Percentiles rank a stretch among this genome's conserved stretches.
phyloP scores from a whole-genome alignment of 2,113 vertebrate genomes.

The Lepus timidus region DNA sequence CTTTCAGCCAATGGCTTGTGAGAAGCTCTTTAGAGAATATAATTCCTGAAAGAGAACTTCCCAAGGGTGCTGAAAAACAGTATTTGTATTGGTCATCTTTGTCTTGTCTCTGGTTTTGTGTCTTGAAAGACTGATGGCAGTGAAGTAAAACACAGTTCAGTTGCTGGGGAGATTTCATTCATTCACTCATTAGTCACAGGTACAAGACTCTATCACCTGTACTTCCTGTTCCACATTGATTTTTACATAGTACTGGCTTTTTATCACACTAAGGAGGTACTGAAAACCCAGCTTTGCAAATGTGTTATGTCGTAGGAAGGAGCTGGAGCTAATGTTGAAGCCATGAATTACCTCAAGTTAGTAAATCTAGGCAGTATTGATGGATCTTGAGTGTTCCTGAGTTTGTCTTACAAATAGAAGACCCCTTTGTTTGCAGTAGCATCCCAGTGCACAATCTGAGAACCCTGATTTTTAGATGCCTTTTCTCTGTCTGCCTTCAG shows the following conservation, averaged over 20 bases:
- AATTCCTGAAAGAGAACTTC: background rate
- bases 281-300: background rate
- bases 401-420: background rate
- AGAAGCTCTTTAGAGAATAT: background rate
- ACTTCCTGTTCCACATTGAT: background rate
- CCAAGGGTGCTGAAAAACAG: background rate
- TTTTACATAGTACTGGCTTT: conserved; percentile 12
- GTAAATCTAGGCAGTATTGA: background rate
- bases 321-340: background rate
- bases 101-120: background rate
- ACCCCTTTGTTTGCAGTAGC: background rate
- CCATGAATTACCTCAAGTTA: background rate
- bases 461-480: background rate
- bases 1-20: background rate
- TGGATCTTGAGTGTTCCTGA: background rate
- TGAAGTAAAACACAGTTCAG: background rate
- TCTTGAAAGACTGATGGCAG: background rate
- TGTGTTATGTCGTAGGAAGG: background rate
- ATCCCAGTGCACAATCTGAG: background rate
- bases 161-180: background rate
- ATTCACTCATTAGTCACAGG: background rate
- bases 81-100: background rate
- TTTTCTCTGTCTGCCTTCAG: background rate
- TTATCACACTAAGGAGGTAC: background rate
- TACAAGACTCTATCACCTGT: background rate